A percentile compares a stretch with the other conserved stretches of the same genome.
These are phyloP conservation scores for Heliconius himera DNA, from an alignment of 1,140 invertebrate genomes.

Conservation along the genomic window DNA sequence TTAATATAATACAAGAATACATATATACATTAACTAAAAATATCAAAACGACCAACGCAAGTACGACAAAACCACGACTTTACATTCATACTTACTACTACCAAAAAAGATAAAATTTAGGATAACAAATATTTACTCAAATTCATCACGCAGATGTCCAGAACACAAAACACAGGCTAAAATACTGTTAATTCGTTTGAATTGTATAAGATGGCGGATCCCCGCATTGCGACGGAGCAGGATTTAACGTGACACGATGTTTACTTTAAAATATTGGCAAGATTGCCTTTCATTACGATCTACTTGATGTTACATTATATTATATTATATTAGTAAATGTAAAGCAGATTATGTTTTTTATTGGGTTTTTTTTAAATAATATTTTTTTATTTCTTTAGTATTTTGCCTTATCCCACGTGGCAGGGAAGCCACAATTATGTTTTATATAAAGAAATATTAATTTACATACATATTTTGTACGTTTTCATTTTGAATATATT, in stretches of 20 bases:
- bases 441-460: too few relatives aligned
- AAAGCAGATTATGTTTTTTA: neutral
- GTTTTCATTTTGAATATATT: too few relatives aligned
- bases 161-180: slow-evolving; percentile 14
- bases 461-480: too few relatives aligned
- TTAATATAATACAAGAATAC: too few relatives aligned
- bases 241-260: slow-evolving; percentile 23
- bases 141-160: slow-evolving; percentile 20
- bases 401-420: too few relatives aligned
- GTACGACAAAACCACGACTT: neutral
- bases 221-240: slow-evolving; percentile 19
- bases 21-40: neutral
- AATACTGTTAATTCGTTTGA: neutral
- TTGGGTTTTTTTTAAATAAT: neutral
- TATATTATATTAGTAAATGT: neutral
- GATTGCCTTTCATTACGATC: slow-evolving; percentile 21
- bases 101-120: neutral
- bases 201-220: slow-evolving; percentile 19
- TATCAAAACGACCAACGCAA: neutral
- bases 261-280: slow-evolving; percentile 22
- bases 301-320: neutral
- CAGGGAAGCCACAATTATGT: too few relatives aligned
- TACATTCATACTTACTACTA: neutral
- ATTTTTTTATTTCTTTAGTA: neutral
- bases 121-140: slow-evolving; percentile 4